Conservation (phyloP, 2,888 invertebrate species). For the Thymelicus acteon region DNA sequence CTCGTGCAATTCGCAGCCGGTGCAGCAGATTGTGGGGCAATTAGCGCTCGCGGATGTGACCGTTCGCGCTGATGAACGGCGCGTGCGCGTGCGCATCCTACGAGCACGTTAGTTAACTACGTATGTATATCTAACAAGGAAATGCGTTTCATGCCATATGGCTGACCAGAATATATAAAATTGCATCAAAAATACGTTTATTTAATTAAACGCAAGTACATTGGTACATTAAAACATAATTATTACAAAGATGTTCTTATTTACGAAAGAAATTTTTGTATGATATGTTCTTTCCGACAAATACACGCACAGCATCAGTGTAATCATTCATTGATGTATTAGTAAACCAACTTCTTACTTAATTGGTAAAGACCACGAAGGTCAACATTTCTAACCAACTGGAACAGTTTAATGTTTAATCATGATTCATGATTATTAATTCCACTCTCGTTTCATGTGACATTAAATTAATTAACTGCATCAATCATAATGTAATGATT, state of each 20-base stretch:
- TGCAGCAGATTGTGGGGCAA: constrained; percentile 55
- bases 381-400: too few species aligned
- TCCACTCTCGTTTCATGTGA: background rate
- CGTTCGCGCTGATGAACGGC: constrained; percentile 40
- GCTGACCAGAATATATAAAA: background rate
- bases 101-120: constrained; percentile 8
- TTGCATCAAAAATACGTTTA: too few species aligned
- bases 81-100: constrained; percentile 47
- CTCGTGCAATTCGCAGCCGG: constrained; percentile 62
- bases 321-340: too few species aligned
- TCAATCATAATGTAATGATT: background rate
- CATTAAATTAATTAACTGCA: background rate
- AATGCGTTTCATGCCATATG: constrained; percentile 39
- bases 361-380: too few species aligned
- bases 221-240: too few species aligned
- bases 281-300: too few species aligned
- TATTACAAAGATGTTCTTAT: too few species aligned
- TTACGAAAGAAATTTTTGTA: too few species aligned
- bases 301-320: too few species aligned
- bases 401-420: background rate
- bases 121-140: constrained; percentile 36
- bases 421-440: background rate
- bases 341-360: too few species aligned
- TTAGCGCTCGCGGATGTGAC: constrained; percentile 63
- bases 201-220: too few species aligned